Base-by-base conservation (phyloP, 2,113 vertebrate species). In the Osmerus mordax region DNA sequence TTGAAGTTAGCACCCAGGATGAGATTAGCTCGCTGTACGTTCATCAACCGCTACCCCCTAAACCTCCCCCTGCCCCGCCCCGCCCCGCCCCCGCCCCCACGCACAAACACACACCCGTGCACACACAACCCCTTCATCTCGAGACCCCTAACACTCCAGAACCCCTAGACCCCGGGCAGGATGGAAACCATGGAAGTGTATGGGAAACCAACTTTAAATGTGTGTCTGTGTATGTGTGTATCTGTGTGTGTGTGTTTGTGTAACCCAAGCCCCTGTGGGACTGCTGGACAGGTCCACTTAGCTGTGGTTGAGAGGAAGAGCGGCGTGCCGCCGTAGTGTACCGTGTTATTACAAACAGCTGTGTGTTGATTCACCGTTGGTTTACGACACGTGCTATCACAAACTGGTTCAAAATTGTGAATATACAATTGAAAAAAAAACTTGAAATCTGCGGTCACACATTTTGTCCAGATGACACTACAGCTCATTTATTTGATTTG, bases 261-360 rank as follows among this genome's bases (percentile, higher is more conserved):
- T 59, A 61, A 76, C 72, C 75, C 70, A 71, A 79, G 69, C 78
- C 78, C 69, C 4, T 55, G 5, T 74, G 78, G 68, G 70, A 68
- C 70, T 80, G 81, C 79, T 70, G 84, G 84, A 86, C 84, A 70
- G 65, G 62, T 76, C 78, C 78, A 84, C 82, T 85, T 83, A 86
- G 78, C 80, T 71, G 75, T 55, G 68, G 80, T 61, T 61, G 73
- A 56, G 54, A 56, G 54, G 54, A 79, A 77, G 89, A 87, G 86
- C 83, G 87, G 76, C 86, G 82, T 79, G 86, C 73, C 68, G 70
- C 29, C 74, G 16, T 6, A 73, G 63, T 80, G 78, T 21, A 47
- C 7, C 6, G 11, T 2, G 2, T 77, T 76, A 87, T 83, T 75
- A 81, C 79, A 80, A 81, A 76, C 87, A 90, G 80, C 87, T 87